These are phyloP conservation scores for Quadriops clusia DNA, from an alignment of 2,888 invertebrate genomes.

Conservation along the genomic window DNA sequence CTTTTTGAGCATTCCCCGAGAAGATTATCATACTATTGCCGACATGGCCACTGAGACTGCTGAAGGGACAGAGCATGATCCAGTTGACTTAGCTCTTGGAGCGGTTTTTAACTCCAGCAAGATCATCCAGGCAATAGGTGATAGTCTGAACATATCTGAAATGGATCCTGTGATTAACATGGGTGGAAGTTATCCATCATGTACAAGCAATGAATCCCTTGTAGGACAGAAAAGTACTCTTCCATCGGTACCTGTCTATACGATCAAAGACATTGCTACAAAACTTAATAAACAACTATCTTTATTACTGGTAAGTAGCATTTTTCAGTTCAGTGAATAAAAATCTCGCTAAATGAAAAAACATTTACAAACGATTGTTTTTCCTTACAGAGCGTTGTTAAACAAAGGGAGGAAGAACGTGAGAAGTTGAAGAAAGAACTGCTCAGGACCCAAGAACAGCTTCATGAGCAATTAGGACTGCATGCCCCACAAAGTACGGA, in stretches of 20 bases:
- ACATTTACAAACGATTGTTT: conserved; percentile 6
- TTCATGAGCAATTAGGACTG: conserved; percentile 44
- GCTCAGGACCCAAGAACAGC: conserved; percentile 57
- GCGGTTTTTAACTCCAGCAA: neutral
- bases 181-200: conserved; percentile 33
- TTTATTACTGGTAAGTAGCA: conserved; percentile 52
- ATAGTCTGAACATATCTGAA: conserved; percentile 44
- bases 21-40: conserved; percentile 54
- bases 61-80: conserved; percentile 30
- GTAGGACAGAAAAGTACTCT: conserved; percentile 35
- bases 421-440: conserved; percentile 61
- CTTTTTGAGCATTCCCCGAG: conserved; percentile 60
- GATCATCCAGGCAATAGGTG: conserved; percentile 38
- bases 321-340: conserved; percentile 2
- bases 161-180: conserved; percentile 42
- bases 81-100: neutral
- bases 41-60: conserved; percentile 53
- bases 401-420: conserved; percentile 63
- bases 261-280: conserved; percentile 50
- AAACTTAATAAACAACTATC: conserved; percentile 55
- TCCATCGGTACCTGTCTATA: conserved; percentile 49
- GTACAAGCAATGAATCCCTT: conserved; percentile 36
- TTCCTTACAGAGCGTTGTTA: conserved; percentile 52
- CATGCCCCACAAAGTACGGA: conserved; percentile 29
- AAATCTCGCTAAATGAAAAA: neutral